Conservation (phyloP, 2,113 vertebrate genomes). For the Calonectris borealis region DNA sequence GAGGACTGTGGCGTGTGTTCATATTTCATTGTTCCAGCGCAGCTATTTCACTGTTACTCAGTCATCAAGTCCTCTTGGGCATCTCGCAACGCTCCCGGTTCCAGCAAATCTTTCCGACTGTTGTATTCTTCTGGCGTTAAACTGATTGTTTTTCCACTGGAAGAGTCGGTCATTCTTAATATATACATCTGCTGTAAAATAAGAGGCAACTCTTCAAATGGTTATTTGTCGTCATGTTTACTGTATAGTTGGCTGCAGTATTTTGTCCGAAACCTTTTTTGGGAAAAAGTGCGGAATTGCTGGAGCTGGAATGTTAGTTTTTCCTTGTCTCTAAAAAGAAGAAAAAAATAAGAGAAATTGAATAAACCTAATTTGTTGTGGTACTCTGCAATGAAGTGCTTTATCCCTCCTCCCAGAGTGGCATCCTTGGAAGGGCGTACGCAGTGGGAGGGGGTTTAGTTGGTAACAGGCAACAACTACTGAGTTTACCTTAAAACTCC, state of each 20-base stretch:
- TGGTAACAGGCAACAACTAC: neutral
- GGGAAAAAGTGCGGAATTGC: neutral
- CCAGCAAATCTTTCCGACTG: neutral
- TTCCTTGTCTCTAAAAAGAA: neutral
- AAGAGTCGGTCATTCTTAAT: neutral
- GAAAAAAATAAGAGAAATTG: neutral
- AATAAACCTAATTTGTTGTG: neutral
- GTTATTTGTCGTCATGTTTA: neutral
- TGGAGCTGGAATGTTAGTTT: neutral
- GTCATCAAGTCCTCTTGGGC: neutral
- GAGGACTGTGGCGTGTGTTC: neutral
- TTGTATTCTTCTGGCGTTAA: neutral
- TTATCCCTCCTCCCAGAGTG: neutral
- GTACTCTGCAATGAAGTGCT: neutral
- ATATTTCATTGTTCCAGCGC: constrained; percentile 8
- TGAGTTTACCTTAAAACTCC: neutral
- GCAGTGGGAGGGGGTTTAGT: neutral
- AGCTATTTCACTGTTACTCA: constrained; percentile 1
- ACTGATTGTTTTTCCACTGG: constrained; percentile 32
- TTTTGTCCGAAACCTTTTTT: neutral
- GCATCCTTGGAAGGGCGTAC: neutral
- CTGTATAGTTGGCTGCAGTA: neutral
- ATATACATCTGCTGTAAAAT: neutral
- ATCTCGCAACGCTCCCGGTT: neutral
- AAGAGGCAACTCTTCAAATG: neutral